Percentiles rank a stretch among this genome's conserved stretches.
These are phyloP conservation scores for Myopa tessellatipennis DNA, from an alignment of 2,888 invertebrate species.

Conservation along the genomic window DNA sequence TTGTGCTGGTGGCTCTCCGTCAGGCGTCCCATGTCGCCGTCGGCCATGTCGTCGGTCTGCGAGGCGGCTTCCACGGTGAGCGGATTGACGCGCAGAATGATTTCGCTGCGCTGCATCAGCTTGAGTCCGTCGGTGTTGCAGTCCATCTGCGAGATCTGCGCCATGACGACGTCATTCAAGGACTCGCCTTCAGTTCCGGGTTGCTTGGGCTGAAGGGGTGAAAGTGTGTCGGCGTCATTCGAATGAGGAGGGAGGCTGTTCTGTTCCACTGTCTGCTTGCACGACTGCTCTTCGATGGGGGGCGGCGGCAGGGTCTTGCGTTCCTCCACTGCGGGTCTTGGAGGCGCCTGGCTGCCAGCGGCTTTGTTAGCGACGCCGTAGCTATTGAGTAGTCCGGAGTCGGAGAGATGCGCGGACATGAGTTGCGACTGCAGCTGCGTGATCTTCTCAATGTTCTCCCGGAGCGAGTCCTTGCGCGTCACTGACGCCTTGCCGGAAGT, in stretches of 20 bases:
- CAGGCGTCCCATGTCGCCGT: constrained; percentile 57
- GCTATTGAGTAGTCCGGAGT: constrained; percentile 52
- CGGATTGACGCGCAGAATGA: constrained; percentile 73
- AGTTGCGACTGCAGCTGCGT: constrained; percentile 67
- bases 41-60: constrained; percentile 70
- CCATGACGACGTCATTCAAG: background rate
- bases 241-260: background rate
- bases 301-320: background rate
- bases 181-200: background rate
- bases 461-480: constrained; percentile 64
- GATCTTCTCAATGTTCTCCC: constrained; percentile 68
- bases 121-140: constrained; percentile 67
- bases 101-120: constrained; percentile 74
- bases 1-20: constrained; percentile 51
- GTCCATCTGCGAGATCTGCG: constrained; percentile 53
- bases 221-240: constrained; percentile 39
- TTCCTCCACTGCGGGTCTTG: background rate
- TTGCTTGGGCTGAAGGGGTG: constrained; percentile 45
- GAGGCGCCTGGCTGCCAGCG: background rate
- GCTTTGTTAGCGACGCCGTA: constrained; percentile 41
- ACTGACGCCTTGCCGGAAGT: constrained; percentile 49
- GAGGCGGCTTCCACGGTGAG: constrained; percentile 74
- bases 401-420: constrained; percentile 66
- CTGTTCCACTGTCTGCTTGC: background rate
- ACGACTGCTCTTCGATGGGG: background rate